These are phyloP conservation scores for Gnatocerus cornutus DNA, from an alignment of 2,888 invertebrate genomes.

Conservation along the genomic window DNA sequence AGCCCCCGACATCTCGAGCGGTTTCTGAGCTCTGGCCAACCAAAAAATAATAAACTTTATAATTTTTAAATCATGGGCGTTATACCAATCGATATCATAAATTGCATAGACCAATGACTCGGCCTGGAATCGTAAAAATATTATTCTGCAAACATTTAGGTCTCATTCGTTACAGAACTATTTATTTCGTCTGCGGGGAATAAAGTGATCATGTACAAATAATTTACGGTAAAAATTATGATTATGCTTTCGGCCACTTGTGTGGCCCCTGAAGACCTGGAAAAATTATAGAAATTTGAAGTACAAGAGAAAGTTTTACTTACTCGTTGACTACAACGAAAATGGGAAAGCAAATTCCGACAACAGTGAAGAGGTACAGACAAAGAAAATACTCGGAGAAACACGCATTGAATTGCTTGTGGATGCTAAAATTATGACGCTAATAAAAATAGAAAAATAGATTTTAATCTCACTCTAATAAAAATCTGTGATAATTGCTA, in stretches of 20 bases:
- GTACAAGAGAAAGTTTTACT: no score
- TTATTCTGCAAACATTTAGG: no score
- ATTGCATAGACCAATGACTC: neutral
- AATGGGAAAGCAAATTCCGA: neutral
- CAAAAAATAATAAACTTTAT: conserved; percentile 2
- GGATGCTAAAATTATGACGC: neutral
- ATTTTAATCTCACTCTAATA: neutral
- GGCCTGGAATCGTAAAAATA: neutral
- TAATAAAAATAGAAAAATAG: neutral
- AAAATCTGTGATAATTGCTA: neutral
- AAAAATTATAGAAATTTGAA: no score
- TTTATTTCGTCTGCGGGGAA: neutral
- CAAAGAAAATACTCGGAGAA: conserved; percentile 4
- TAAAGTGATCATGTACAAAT: neutral
- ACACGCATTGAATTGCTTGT: neutral
- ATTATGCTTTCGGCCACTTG: neutral
- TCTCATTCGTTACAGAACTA: neutral
- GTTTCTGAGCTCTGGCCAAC: neutral
- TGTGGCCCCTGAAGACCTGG: neutral
- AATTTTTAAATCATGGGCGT: neutral
- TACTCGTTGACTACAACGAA: neutral
- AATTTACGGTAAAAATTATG: neutral
- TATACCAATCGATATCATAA: conserved; percentile 1
- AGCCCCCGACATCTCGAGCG: neutral
- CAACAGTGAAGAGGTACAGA: neutral